These are phyloP conservation scores for Acinonyx jubatus DNA, from an alignment of 2,113 vertebrate species.

Conservation along the genomic window DNA sequence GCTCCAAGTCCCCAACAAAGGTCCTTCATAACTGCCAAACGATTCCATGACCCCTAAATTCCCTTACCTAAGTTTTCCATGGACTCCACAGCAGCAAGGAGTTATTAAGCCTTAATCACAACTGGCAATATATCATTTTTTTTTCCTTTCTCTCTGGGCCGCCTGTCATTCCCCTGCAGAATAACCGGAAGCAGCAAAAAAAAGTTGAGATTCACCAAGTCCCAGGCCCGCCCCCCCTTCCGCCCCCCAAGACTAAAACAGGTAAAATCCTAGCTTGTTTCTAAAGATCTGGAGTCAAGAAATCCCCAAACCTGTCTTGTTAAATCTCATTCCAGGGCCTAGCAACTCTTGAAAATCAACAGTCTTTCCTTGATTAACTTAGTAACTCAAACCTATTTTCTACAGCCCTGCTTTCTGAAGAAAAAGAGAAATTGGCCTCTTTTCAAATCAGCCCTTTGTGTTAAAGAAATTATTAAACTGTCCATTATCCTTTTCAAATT, in stretches of 20 bases:
- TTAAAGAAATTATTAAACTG: not conserved
- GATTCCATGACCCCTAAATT: not conserved
- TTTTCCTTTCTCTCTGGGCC: not conserved
- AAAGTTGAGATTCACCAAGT: not conserved
- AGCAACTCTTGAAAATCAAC: not conserved
- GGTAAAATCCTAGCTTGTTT: not conserved
- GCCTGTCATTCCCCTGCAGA: not conserved
- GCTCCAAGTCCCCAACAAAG: not conserved
- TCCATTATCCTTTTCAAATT: not conserved
- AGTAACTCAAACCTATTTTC: not conserved
- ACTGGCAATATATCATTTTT: not conserved
- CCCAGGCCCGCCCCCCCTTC: not conserved
- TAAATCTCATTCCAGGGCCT: not conserved
- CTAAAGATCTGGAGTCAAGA: not conserved
- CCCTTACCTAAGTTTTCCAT: fast-evolving
- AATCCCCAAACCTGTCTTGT: not conserved
- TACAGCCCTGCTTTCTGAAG: not conserved
- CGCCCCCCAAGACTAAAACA: not conserved
- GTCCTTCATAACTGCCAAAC: not conserved
- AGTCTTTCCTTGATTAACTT: not conserved
- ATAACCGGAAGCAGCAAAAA: not conserved
- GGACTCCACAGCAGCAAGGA: not conserved
- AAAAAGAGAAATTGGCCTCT: not conserved
- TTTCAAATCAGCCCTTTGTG: not conserved
- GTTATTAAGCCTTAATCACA: not conserved